A percentile compares a stretch with the other conserved stretches of the same genome.
phyloP scores from a whole-genome alignment of 2,797 vertebrate species.

The Lophotriccus pileatus region DNA sequence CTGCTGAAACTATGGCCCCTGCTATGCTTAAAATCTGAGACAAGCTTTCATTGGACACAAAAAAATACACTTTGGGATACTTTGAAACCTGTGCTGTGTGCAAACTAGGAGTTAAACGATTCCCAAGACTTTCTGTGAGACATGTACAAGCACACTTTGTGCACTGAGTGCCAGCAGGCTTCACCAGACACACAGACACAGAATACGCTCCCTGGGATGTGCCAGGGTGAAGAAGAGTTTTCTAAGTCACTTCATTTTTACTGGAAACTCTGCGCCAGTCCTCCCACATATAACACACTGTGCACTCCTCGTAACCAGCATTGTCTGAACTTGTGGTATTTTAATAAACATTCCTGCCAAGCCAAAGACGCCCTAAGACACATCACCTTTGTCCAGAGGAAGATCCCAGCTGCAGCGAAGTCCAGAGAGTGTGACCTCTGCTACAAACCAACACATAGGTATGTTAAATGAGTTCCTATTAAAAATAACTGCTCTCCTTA shows the following conservation, averaged over 20 bases:
- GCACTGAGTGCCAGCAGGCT: background rate
- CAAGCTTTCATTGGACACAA: conserved; percentile 50
- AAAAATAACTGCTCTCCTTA: background rate
- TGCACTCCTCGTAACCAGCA: background rate
- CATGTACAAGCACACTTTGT: background rate
- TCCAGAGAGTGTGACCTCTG: background rate
- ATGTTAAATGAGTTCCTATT: background rate
- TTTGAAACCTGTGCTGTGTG: background rate
- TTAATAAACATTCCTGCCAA: background rate
- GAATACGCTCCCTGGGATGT: background rate
- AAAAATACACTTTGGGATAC: conserved; percentile 45
- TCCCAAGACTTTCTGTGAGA: conserved; percentile 32
- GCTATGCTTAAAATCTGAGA: background rate
- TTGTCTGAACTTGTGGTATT: conserved; percentile 62
- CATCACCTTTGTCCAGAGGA: conserved; percentile 30
- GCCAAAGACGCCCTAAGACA: background rate
- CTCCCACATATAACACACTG: background rate
- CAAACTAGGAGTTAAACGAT: conserved; percentile 8
- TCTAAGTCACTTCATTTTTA: conserved; percentile 33
- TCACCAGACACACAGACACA: background rate
- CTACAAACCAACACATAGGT: conserved; percentile 9
- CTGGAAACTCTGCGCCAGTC: conserved; percentile 4
- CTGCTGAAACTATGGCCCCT: background rate
- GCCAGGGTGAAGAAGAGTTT: background rate
- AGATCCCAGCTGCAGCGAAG: background rate